Evolutionary conservation across 2,888 invertebrate species (phyloP).

Genomic region (Parnassius glacialis): DNA sequence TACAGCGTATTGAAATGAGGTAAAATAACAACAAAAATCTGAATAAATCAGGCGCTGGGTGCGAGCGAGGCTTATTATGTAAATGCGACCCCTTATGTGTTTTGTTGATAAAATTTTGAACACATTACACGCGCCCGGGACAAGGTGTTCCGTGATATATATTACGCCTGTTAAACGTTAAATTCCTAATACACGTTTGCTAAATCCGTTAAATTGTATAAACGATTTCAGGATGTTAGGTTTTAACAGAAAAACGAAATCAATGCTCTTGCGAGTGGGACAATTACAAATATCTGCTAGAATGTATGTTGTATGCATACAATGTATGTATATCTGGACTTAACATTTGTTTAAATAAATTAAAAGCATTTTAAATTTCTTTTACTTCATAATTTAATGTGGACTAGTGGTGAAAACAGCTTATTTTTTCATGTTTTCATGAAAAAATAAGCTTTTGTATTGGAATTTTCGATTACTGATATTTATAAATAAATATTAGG

Average conservation of each 20-base stretch:
- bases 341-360: too few species aligned
- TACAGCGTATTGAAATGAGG: constrained; percentile 52
- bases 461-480: too few species aligned
- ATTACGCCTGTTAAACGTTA: constrained; percentile 19
- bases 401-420: too few species aligned
- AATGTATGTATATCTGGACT: too few species aligned
- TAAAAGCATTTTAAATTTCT: too few species aligned
- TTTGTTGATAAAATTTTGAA: constrained; percentile 65
- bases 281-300: too few species aligned
- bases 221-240: constrained; percentile 19
- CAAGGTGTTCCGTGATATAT: constrained; percentile 27
- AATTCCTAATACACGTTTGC: constrained; percentile 19
- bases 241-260: background rate
- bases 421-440: too few species aligned
- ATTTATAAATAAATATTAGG: too few species aligned
- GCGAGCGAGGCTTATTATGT: constrained; percentile 64
- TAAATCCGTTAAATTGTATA: constrained; percentile 16
- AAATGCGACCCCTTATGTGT: constrained; percentile 65
- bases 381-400: too few species aligned
- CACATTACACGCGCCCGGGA: constrained; percentile 31
- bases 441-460: too few species aligned
- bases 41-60: constrained; percentile 56
- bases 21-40: constrained; percentile 70
- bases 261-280: too few species aligned
- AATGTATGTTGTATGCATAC: too few species aligned